Percentiles rank a stretch among this genome's conserved stretches.
Conservation (phyloP, 2,888 invertebrate species). For the Drosophila mimetica region DNA sequence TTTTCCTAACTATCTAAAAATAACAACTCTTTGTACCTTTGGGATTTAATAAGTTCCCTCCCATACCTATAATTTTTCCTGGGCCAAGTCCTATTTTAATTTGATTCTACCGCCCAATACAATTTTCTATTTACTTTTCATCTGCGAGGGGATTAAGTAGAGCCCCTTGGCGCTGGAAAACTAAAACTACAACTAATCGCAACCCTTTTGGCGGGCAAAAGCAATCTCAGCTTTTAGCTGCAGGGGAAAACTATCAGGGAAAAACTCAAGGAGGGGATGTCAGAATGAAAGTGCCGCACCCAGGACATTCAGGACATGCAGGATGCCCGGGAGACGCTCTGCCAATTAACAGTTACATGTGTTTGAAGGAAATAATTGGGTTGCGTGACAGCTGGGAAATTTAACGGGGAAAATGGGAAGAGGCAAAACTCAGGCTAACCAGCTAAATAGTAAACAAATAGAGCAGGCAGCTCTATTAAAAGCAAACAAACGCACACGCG, state of each 20-base stretch:
- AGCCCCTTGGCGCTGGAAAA: not conserved
- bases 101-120: constrained; percentile 4
- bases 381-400: constrained; percentile 65
- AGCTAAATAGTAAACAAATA: constrained; percentile 70
- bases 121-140: constrained; percentile 34
- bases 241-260: constrained; percentile 51
- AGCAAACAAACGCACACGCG: constrained; percentile 54
- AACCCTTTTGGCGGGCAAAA: constrained; percentile 36
- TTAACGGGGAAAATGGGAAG: constrained; percentile 16
- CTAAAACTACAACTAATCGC: constrained; percentile 28
- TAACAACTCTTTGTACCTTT: not conserved
- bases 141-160: constrained; percentile 19
- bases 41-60: not conserved
- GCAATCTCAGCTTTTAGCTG: constrained; percentile 61
- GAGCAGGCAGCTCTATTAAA: constrained; percentile 54
- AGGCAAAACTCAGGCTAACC: constrained; percentile 13
- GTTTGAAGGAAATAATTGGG: constrained; percentile 75
- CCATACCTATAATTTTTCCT: not conserved
- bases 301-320: constrained; percentile 41
- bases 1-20: not conserved
- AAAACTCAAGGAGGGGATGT: constrained; percentile 3
- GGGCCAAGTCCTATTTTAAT: constrained; percentile 10
- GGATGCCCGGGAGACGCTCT: constrained; percentile 68
- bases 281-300: constrained; percentile 42
- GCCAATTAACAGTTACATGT: constrained; percentile 81